These are phyloP conservation scores for Trachurus trachurus DNA, from an alignment of 2,797 vertebrate species.

Conservation along the genomic window DNA sequence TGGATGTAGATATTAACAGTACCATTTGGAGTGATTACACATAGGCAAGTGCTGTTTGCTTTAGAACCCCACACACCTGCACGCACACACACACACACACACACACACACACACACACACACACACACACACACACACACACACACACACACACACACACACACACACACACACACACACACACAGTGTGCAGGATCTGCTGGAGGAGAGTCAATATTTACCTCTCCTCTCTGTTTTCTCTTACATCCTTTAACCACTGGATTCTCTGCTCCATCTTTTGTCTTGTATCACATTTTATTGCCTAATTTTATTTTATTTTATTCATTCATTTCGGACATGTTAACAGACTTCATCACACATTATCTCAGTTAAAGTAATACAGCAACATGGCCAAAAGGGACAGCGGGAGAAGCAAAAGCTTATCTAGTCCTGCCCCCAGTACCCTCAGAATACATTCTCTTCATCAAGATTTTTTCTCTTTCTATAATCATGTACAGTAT, in stretches of 20 bases:
- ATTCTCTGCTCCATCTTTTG: too few relatives aligned
- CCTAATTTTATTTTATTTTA: too few relatives aligned
- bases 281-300: not conserved
- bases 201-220: constrained; percentile 65
- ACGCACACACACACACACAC: not conserved
- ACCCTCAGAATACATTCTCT: too few relatives aligned
- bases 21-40: not conserved
- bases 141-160: not conserved
- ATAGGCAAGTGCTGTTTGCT: constrained; percentile 16
- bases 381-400: too few relatives aligned
- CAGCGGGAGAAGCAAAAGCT: too few relatives aligned
- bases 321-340: too few relatives aligned
- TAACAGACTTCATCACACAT: too few relatives aligned
- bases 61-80: constrained; percentile 1
- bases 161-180: constrained; percentile 3
- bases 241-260: not conserved
- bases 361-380: too few relatives aligned
- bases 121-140: constrained; percentile 20
- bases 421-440: too few relatives aligned
- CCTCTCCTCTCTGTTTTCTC: not conserved
- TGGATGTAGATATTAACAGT: not conserved
- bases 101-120: not conserved
- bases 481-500: too few relatives aligned
- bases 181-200: constrained; percentile 53
- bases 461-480: too few relatives aligned